Conservation (phyloP, 2,113 vertebrate species). For the cattle (Bos taurus) region ARS-UCD2.0 NC_037330.1:66066001-66066500, state of each 20-base stretch:
- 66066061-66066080: background rate
- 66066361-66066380: background rate
- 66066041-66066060: background rate
- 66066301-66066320: background rate
- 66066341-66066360: background rate
- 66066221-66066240: background rate
- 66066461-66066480: background rate
- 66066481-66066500: background rate
- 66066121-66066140: background rate
- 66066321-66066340: background rate
- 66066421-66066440: background rate
- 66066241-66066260: background rate
- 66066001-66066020: background rate
- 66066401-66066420: background rate
- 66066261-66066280: background rate
- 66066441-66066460: background rate
- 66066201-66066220: background rate
- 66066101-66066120: background rate
- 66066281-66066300: background rate
- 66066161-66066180: background rate
- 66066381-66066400: background rate
- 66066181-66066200: background rate
- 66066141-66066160: background rate
- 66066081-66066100: background rate
- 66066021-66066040: background rate